phyloP scores from a whole-genome alignment of 1,140 invertebrate genomes.

The Eriocheir sinensis region DNA sequence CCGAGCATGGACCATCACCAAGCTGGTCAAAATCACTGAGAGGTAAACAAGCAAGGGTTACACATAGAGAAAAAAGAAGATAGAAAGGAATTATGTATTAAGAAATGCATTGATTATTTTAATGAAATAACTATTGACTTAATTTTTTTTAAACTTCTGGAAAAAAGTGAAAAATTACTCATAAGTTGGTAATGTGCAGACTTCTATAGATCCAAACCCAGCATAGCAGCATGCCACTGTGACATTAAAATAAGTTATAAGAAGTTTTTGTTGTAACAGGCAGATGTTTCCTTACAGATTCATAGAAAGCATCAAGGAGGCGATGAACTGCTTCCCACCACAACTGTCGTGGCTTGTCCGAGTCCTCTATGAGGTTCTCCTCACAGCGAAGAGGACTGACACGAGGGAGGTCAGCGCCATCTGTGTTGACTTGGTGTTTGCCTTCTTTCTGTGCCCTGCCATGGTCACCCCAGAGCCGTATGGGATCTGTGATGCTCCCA shows the following conservation, averaged over 20 bases:
- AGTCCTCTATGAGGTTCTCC: constrained; percentile 84
- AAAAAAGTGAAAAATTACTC: too few relatives aligned
- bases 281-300: constrained; percentile 68
- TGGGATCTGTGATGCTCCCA: constrained; percentile 97
- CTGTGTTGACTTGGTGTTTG: constrained; percentile 96
- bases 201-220: too few relatives aligned
- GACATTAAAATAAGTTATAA: too few relatives aligned
- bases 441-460: constrained; percentile 97
- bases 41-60: too few relatives aligned
- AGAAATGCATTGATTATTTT: too few relatives aligned
- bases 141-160: too few relatives aligned
- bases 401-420: constrained; percentile 87
- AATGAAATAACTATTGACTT: too few relatives aligned
- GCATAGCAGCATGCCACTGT: too few relatives aligned
- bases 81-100: too few relatives aligned
- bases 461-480: constrained; percentile 97
- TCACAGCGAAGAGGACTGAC: constrained; percentile 81
- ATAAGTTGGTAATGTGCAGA: too few relatives aligned
- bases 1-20: constrained; percentile 89
- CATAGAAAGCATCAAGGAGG: constrained; percentile 85
- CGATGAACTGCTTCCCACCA: constrained; percentile 92
- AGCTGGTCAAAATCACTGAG: constrained; percentile 90
- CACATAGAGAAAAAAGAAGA: too few relatives aligned
- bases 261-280: too few relatives aligned
- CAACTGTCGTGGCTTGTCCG: constrained; percentile 85